Conservation (phyloP, 1,140 invertebrate species). For the Tribolium madens region DNA sequence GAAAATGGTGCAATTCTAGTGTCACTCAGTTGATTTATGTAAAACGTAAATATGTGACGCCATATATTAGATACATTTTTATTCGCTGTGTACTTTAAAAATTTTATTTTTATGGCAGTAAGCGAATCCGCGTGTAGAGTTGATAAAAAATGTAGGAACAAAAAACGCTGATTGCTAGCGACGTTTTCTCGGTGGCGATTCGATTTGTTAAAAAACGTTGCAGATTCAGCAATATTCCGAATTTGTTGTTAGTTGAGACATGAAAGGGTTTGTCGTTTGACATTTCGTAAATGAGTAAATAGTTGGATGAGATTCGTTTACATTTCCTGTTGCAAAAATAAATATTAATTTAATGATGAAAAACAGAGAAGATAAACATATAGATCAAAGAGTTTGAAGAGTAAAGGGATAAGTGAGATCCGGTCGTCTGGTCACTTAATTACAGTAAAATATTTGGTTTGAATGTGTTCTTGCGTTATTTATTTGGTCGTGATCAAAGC, state of each 20-base stretch:
- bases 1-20: too few relatives aligned
- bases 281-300: not conserved
- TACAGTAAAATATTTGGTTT: constrained; percentile 2
- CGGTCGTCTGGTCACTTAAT: not conserved
- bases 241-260: not conserved
- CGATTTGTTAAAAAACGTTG: not conserved
- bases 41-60: too few relatives aligned
- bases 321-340: constrained; percentile 1
- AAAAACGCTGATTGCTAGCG: not conserved
- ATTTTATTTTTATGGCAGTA: not conserved
- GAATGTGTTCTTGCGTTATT: not conserved
- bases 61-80: too few relatives aligned
- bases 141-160: not conserved
- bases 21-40: too few relatives aligned
- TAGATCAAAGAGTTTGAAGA: not conserved
- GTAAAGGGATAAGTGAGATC: not conserved
- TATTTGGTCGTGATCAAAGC: constrained; percentile 44
- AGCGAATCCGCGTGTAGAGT: not conserved
- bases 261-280: not conserved
- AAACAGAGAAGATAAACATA: not conserved
- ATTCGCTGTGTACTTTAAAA: not conserved
- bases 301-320: not conserved
- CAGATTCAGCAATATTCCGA: not conserved
- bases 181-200: not conserved
- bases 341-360: constrained; percentile 19